Conservation (phyloP, 2,113 vertebrate genomes). For the Hiodon alosoides region DNA sequence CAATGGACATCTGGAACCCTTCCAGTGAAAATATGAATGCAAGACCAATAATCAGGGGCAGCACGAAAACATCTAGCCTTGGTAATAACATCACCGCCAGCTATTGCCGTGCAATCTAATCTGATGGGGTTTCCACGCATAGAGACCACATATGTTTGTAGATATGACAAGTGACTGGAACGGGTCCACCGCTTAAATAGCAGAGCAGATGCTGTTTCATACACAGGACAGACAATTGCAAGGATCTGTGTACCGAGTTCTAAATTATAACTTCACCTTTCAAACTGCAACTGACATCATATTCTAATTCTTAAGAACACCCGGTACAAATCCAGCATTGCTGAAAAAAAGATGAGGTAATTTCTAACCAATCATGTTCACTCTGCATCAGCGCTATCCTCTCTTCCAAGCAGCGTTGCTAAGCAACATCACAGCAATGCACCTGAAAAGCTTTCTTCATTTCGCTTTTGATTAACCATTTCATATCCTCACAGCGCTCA, state of each 20-base stretch:
- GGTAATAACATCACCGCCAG: no score
- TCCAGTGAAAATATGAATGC: no score
- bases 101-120: no score
- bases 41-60: no score
- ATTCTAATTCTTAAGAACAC: slow-evolving; percentile 46
- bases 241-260: slow-evolving; percentile 18
- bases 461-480: slow-evolving; percentile 53
- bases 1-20: no score
- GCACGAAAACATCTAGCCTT: no score
- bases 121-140: no score
- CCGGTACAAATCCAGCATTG: slow-evolving; percentile 55
- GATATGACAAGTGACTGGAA: neutral
- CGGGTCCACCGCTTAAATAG: slow-evolving; percentile 13
- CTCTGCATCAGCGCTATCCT: slow-evolving; percentile 61
- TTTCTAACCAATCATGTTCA: slow-evolving; percentile 65
- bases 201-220: slow-evolving; percentile 8
- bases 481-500: slow-evolving; percentile 51
- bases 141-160: no score
- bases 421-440: slow-evolving; percentile 60
- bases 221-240: slow-evolving; percentile 17
- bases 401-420: slow-evolving; percentile 50
- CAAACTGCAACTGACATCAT: slow-evolving; percentile 19
- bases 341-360: slow-evolving; percentile 64
- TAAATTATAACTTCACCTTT: slow-evolving; percentile 38
- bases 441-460: slow-evolving; percentile 44